A percentile compares a stretch with the other conserved stretches of the same genome.
phyloP scores from a whole-genome alignment of 2,797 vertebrate species.

The Masticophis lateralis region DNA sequence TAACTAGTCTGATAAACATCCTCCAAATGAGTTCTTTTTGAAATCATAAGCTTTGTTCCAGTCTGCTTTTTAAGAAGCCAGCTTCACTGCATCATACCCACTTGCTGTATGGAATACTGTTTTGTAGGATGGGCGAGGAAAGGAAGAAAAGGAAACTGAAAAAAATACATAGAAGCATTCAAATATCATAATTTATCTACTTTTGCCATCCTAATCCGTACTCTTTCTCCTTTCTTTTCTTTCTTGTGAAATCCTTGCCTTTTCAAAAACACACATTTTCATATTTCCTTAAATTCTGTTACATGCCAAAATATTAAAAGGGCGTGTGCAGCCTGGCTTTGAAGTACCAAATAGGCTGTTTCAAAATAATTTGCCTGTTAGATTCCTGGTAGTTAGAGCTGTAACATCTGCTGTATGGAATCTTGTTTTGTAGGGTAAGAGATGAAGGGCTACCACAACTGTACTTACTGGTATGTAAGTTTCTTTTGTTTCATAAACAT shows the following conservation, averaged over 20 bases:
- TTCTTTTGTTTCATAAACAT: conserved; percentile 68
- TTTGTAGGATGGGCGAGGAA: conserved; percentile 67
- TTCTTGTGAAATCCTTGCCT: conserved; percentile 61
- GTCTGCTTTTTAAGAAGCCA: conserved; percentile 16
- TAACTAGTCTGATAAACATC: neutral
- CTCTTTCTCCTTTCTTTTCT: conserved; percentile 51
- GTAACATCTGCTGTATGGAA: conserved; percentile 71
- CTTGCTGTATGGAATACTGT: conserved; percentile 73
- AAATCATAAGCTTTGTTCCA: neutral
- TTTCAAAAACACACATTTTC: conserved; percentile 49
- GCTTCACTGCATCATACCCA: conserved; percentile 23
- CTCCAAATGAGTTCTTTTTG: neutral
- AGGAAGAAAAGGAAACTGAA: conserved; percentile 57
- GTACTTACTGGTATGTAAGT: conserved; percentile 72
- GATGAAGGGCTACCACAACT: conserved; percentile 69
- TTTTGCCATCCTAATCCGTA: conserved; percentile 66
- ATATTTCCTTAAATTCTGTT: conserved; percentile 60
- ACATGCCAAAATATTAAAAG: conserved; percentile 35
- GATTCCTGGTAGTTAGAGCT: conserved; percentile 67
- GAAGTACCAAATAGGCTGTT: conserved; percentile 58
- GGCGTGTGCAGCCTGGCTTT: conserved; percentile 57
- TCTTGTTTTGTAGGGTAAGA: conserved; percentile 71
- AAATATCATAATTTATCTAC: conserved; percentile 63
- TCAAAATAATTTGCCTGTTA: conserved; percentile 67
- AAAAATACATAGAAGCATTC: conserved; percentile 62